A percentile compares a stretch with the other conserved stretches of the same genome.
These are phyloP conservation scores for Aleiodes sp. DNA, from an alignment of 1,140 invertebrate species.

Conservation along the genomic window DNA sequence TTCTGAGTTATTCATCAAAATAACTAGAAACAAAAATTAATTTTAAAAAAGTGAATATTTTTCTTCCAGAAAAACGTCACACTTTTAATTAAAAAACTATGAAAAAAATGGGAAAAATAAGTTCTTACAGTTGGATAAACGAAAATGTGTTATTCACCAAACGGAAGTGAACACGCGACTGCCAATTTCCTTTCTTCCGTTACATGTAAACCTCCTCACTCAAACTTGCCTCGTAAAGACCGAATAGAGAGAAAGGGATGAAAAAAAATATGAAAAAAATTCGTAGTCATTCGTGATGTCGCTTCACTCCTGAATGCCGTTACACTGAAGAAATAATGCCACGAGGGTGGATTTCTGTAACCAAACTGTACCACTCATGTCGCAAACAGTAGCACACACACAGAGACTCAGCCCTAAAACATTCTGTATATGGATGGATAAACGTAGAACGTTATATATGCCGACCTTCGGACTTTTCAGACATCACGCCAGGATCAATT, in stretches of 20 bases:
- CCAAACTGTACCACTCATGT: conserved; percentile 32
- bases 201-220: too few species aligned
- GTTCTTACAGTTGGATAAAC: neutral
- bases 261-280: neutral
- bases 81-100: too few species aligned
- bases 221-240: too few species aligned
- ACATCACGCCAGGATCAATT: conserved; percentile 15
- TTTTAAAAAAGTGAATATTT: too few species aligned
- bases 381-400: too few species aligned
- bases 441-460: conserved; percentile 30
- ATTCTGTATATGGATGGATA: conserved; percentile 30
- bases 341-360: neutral
- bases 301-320: conserved; percentile 41
- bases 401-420: too few species aligned
- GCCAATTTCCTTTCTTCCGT: conserved; percentile 21
- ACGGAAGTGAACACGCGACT: conserved; percentile 54
- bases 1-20: too few species aligned
- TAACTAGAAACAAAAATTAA: neutral
- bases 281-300: conserved; percentile 39
- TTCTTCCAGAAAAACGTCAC: neutral
- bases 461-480: conserved; percentile 33
- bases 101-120: too few species aligned
- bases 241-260: too few species aligned
- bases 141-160: conserved; percentile 44
- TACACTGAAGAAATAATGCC: conserved; percentile 17